Evolutionary conservation across 2,797 vertebrate genomes (phyloP).

Genomic region (Tamandua tetradactyla): DNA sequence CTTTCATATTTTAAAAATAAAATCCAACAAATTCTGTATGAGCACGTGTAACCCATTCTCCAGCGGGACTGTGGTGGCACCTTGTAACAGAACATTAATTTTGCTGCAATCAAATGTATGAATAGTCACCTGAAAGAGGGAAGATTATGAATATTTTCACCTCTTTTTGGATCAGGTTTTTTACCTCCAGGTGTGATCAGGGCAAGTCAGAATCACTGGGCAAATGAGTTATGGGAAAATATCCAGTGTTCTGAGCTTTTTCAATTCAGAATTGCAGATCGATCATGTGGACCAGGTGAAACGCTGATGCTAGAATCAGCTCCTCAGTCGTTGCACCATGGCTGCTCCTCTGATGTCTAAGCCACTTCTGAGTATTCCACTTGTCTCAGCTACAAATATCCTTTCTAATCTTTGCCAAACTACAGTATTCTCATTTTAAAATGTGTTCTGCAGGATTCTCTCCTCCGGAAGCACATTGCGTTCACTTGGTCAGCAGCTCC

Average conservation of each 20-base stretch:
- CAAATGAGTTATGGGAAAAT: not conserved
- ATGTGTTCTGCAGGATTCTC: not conserved
- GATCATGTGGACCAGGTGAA: not conserved
- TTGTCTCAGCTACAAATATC: not conserved
- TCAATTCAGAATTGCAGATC: not conserved
- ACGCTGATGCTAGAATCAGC: not conserved
- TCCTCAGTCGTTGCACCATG: not conserved
- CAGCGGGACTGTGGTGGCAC: not conserved
- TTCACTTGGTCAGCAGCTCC: not conserved
- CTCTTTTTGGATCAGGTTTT: conserved; percentile 22
- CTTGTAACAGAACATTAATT: not conserved
- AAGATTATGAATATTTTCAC: not conserved
- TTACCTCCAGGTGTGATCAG: conserved; percentile 10
- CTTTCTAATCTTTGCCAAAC: not conserved
- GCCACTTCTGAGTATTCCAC: not conserved
- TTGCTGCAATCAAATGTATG: not conserved
- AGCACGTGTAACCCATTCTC: not conserved
- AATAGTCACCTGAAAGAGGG: not conserved
- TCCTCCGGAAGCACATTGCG: not conserved
- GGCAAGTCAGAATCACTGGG: not conserved
- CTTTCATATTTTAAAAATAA: conserved; percentile 10
- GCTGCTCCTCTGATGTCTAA: not conserved
- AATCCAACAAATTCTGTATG: conserved; percentile 10
- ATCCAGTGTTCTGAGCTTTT: not conserved
- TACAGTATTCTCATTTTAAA: not conserved